phyloP scores from a whole-genome alignment of 2,113 vertebrate genomes.

The Scomber japonicus region DNA sequence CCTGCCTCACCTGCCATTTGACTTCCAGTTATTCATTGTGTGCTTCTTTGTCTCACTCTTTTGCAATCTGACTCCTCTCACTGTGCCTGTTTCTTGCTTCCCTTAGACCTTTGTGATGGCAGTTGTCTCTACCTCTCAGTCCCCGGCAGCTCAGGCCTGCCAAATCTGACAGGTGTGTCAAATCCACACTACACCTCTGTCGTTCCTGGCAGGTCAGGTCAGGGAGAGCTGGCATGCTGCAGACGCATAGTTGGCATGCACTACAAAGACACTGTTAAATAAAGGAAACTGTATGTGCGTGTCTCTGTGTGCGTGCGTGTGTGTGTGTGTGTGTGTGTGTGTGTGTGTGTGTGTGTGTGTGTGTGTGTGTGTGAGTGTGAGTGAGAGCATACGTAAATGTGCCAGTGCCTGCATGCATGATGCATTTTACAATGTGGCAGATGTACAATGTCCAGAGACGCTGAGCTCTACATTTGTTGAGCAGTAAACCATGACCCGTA shows the following conservation, averaged over 20 bases:
- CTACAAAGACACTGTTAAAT: constrained; percentile 59
- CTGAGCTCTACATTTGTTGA: constrained; percentile 56
- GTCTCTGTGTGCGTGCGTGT: too few species aligned
- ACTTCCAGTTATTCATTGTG: constrained; percentile 66
- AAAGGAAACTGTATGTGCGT: constrained; percentile 13
- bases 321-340: too few species aligned
- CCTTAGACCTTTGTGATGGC: constrained; percentile 64
- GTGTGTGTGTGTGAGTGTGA: background rate
- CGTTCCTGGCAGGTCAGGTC: constrained; percentile 71
- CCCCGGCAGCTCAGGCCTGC: constrained; percentile 62
- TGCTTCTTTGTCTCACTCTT: constrained; percentile 36
- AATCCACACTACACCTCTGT: constrained; percentile 73
- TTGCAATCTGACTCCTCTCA: constrained; percentile 48
- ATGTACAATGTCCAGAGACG: constrained; percentile 57
- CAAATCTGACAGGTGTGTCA: constrained; percentile 80
- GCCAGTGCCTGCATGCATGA: constrained; percentile 12
- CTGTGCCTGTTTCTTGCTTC: constrained; percentile 30
- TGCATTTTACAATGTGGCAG: constrained; percentile 48
- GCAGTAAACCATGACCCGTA: constrained; percentile 69
- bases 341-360: too few species aligned
- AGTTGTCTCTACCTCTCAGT: constrained; percentile 63
- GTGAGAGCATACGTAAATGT: constrained; percentile 14
- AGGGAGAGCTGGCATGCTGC: constrained; percentile 58
- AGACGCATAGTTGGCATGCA: constrained; percentile 49
- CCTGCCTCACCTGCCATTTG: constrained; percentile 63